Percentiles rank a stretch among this genome's conserved stretches.
Conservation (phyloP, 2,113 vertebrate genomes). For the Picathartes gymnocephalus region DNA sequence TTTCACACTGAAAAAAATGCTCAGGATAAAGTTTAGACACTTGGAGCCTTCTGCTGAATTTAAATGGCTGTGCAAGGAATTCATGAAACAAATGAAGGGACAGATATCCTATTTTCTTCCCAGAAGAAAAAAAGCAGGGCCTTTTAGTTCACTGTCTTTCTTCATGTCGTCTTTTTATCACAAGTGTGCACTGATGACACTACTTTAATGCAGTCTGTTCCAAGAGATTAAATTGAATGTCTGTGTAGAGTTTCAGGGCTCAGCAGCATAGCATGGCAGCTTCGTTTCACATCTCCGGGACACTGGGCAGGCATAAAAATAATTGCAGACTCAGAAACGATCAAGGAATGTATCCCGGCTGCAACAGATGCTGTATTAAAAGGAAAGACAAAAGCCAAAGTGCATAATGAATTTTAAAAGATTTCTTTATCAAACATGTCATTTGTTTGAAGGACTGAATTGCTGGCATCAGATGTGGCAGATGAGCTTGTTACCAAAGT, state of each 20-base stretch:
- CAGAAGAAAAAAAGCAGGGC: not conserved
- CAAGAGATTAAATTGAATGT: conserved; percentile 55
- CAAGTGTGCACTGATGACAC: conserved; percentile 27
- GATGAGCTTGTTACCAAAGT: conserved; percentile 74
- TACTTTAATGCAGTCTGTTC: conserved; percentile 48
- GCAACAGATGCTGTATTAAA: conserved; percentile 69
- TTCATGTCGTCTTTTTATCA: conserved; percentile 37
- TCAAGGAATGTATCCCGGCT: conserved; percentile 64
- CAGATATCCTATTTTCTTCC: conserved; percentile 41
- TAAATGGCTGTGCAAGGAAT: conserved; percentile 9
- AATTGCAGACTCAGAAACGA: conserved; percentile 66
- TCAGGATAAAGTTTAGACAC: conserved; percentile 43
- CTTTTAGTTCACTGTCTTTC: conserved; percentile 21
- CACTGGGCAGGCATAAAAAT: conserved; percentile 60
- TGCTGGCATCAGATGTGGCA: conserved; percentile 70
- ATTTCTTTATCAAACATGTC: conserved; percentile 75
- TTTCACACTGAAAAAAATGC: conserved; percentile 18
- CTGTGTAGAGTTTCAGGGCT: conserved; percentile 26
- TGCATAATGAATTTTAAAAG: conserved; percentile 71
- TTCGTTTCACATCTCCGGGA: conserved; percentile 54
- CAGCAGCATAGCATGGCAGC: conserved; percentile 21
- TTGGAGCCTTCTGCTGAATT: conserved; percentile 38
- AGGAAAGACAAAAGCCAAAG: conserved; percentile 71
- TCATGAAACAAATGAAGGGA: conserved; percentile 37
- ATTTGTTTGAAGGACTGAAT: conserved; percentile 72